These are phyloP conservation scores for Hoplostethus mediterraneus DNA, from an alignment of 2,797 vertebrate species.

Conservation along the genomic window DNA sequence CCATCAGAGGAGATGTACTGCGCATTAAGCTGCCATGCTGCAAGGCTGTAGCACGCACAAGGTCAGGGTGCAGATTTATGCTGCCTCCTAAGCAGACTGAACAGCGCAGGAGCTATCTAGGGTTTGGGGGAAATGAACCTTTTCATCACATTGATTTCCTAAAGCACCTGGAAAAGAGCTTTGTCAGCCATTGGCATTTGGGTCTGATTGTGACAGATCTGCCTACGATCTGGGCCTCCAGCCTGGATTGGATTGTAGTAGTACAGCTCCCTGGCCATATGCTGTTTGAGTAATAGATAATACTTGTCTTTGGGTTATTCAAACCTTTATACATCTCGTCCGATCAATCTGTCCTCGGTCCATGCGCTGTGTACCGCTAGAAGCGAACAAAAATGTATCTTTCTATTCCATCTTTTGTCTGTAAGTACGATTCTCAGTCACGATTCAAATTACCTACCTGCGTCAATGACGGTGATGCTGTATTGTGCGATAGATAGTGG, in stretches of 20 bases:
- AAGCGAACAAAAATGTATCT: conserved; percentile 46
- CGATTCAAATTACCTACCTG: conserved; percentile 16
- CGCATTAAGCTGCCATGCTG: conserved; percentile 70
- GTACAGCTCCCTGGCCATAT: conserved; percentile 55
- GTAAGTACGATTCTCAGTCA: conserved; percentile 26
- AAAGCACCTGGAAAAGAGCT: conserved; percentile 85
- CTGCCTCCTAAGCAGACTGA: conserved; percentile 79
- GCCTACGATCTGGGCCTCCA: conserved; percentile 68
- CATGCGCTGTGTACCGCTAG: conserved; percentile 22
- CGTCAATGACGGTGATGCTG: conserved; percentile 35
- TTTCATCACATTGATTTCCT: conserved; percentile 87
- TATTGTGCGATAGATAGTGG: conserved; percentile 30
- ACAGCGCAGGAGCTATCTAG: conserved; percentile 73
- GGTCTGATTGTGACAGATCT: conserved; percentile 85
- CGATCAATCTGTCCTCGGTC: conserved; percentile 68
- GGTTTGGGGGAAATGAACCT: conserved; percentile 82
- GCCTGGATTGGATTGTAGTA: conserved; percentile 66
- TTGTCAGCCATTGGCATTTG: conserved; percentile 83
- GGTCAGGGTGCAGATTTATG: conserved; percentile 84
- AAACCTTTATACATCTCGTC: conserved; percentile 72
- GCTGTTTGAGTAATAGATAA: conserved; percentile 77
- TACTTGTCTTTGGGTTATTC: conserved; percentile 78
- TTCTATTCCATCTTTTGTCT: conserved; percentile 47
- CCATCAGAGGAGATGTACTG: conserved; percentile 74
- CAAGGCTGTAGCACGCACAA: conserved; percentile 77